Evolutionary conservation across 2,888 invertebrate genomes (phyloP), one percentile per base, ranked within the genome.

Genomic region (Troides helena): DNA sequence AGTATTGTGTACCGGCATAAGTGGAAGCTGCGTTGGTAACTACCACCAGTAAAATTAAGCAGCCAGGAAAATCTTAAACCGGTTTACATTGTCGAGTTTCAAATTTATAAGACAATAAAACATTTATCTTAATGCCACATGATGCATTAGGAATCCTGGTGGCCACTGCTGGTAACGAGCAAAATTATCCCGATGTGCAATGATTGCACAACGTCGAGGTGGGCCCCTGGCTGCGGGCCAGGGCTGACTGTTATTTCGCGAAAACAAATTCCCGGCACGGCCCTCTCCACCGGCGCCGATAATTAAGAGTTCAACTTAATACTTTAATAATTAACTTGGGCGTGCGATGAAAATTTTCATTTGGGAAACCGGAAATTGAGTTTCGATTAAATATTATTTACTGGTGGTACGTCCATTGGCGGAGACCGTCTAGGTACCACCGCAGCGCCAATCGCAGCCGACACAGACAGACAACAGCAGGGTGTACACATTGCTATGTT

Each of bases 181-280:
- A 65, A 67, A 70, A 67, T 70, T 66, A 70, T 70, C 70, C 60
- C 63, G 73, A 70, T 71, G 72, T 73, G 69, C 71, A 73, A 72
- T 72, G 76, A 76, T 78, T 80, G 75, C 77, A 74, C 74, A 79
- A 80, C 73, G 74, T 77, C 74, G 73, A 81, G 81, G 80, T 80
- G 76, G 73, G 76, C 39, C 50, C 18, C 77, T 84, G 83, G 84
- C 82, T 57, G 2, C 2, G 30, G 43, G 82, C 84, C 84, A 84
- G 76, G 72, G 72, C 71, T 76, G 78, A 77, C 78, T 76, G 79
- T 79, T 79, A 78, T 78, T 77, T 76, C 75, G 73, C 73, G 74
- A 76, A 76, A 78, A 80, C 71, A 75, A 72, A 69, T 68, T 69
- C 70, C 67, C 62, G 57, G 60, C 70, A 70, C 71, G 68, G 68